phyloP scores from a whole-genome alignment of 2,888 invertebrate species.

The Antitype chi region DNA sequence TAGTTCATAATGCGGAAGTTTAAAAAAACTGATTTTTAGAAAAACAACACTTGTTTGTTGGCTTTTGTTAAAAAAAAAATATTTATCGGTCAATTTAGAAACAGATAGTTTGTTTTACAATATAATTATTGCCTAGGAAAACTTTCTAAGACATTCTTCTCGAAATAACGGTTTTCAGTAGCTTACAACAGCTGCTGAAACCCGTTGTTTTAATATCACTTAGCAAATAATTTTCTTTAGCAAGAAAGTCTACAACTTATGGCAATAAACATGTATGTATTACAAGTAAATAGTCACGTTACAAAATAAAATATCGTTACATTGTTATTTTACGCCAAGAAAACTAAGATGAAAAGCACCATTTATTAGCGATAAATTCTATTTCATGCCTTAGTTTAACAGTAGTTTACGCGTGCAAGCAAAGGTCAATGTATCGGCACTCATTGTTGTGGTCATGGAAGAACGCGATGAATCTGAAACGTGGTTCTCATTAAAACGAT shows the following conservation, averaged over 20 bases:
- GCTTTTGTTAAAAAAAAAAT: background rate
- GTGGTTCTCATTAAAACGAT: conserved; percentile 59
- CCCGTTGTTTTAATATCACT: conserved; percentile 1
- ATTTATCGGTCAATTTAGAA: background rate
- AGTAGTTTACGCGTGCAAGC: conserved; percentile 58
- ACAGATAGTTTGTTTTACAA: background rate
- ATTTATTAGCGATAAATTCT: conserved; percentile 54
- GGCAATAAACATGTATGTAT: conserved; percentile 4
- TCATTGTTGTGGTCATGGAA: conserved; percentile 69
- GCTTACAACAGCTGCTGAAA: background rate
- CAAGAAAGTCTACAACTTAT: conserved; percentile 11
- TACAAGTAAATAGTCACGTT: conserved; percentile 14
- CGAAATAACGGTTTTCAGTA: conserved; percentile 8
- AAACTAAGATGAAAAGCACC: conserved; percentile 45
- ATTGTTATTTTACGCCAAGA: conserved; percentile 36
- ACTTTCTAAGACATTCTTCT: background rate
- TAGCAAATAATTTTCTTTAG: background rate
- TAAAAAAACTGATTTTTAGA: conserved; percentile 41
- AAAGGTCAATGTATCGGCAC: conserved; percentile 66
- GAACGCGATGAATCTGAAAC: conserved; percentile 63
- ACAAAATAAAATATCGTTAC: conserved; percentile 42
- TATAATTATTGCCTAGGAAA: background rate
- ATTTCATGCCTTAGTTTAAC: conserved; percentile 56
- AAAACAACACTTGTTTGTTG: background rate
- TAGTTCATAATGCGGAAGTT: conserved; percentile 66